Percentiles rank a stretch among this genome's conserved stretches.
phyloP scores from a whole-genome alignment of 2,113 vertebrate species.

The Bucco capensis region DNA sequence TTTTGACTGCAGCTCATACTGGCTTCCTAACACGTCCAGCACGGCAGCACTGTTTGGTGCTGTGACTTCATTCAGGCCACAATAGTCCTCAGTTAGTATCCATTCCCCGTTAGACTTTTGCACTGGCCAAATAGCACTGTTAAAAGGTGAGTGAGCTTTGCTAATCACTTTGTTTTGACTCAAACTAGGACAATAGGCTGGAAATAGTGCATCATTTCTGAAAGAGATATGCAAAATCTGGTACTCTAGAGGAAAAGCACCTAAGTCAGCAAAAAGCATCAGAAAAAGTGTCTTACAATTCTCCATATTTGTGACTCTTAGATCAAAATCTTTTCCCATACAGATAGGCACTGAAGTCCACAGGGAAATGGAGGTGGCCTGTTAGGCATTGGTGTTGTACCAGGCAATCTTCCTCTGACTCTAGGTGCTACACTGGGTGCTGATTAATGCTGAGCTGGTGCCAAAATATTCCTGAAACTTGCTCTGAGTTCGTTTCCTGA shows the following conservation, averaged over 20 bases:
- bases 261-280: background rate
- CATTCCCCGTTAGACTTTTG: no score
- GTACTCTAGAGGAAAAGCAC: background rate
- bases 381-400: accelerated
- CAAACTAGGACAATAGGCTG: no score
- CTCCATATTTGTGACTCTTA: background rate
- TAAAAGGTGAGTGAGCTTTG: no score
- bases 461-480: background rate
- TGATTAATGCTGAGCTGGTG: background rate
- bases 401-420: background rate
- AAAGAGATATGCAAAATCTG: background rate
- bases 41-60: no score
- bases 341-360: background rate
- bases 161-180: no score
- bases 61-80: no score
- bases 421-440: background rate
- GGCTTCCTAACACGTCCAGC: no score
- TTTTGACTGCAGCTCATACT: no score
- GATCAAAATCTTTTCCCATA: background rate
- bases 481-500: background rate
- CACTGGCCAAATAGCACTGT: no score
- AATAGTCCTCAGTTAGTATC: no score
- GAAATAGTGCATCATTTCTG: background rate
- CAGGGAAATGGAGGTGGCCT: background rate
- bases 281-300: background rate